phyloP scores from a whole-genome alignment of 2,888 invertebrate genomes.

The Hydropsyche betteni region DNA sequence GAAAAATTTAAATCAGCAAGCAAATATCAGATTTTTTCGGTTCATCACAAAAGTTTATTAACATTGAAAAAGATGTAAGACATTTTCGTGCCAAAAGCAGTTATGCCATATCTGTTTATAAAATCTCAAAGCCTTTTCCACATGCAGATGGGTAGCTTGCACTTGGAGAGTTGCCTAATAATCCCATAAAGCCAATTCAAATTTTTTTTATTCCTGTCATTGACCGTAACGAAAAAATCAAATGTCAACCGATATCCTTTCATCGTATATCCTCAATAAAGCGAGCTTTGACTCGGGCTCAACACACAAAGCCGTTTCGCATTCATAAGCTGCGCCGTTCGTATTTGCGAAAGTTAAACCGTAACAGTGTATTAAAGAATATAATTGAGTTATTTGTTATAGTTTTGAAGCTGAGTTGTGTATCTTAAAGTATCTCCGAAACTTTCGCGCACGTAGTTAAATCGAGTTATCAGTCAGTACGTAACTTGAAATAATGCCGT shows the following conservation, averaged over 20 bases:
- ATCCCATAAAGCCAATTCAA: constrained; percentile 25
- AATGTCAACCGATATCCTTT: not conserved
- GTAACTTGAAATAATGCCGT: not conserved
- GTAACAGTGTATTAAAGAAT: constrained; percentile 6
- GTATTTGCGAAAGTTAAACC: constrained; percentile 2
- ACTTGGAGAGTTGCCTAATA: constrained; percentile 40
- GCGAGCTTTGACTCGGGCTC: not conserved
- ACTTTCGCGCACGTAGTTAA: constrained; percentile 18
- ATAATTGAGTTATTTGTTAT: not conserved
- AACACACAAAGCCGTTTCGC: too few species aligned
- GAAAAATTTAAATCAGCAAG: not conserved
- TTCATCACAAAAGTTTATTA: constrained; percentile 14
- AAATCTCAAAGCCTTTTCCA: constrained; percentile 21
- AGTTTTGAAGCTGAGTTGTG: constrained; percentile 20
- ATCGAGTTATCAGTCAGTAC: constrained; percentile 15
- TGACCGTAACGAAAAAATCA: not conserved
- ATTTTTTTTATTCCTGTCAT: not conserved
- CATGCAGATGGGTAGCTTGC: constrained; percentile 16
- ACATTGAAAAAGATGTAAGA: constrained; percentile 4
- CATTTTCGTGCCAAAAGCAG: constrained; percentile 31
- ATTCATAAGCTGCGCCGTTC: not conserved
- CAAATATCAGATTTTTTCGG: not conserved
- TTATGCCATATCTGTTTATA: constrained; percentile 28
- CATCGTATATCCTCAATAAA: constrained; percentile 21
- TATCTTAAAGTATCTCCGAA: constrained; percentile 2